A percentile compares a stretch with the other conserved stretches of the same genome.
These are phyloP conservation scores for Drosophila varians DNA, from an alignment of 1,140 invertebrate species.

Conservation along the genomic window DNA sequence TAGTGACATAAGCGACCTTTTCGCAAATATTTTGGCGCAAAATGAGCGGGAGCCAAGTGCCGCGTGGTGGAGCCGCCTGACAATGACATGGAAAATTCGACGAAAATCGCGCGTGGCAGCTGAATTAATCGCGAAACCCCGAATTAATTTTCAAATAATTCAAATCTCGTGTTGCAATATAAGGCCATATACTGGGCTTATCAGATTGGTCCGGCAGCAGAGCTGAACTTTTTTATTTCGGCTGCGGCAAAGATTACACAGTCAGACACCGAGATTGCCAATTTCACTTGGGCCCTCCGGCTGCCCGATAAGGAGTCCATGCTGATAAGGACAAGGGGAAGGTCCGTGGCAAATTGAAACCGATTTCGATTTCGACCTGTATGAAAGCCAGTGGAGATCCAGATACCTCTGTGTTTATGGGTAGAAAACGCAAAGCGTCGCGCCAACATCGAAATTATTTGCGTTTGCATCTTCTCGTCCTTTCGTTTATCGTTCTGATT, in stretches of 20 bases:
- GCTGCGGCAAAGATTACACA: slow-evolving; percentile 55
- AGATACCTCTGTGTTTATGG: slow-evolving; percentile 79
- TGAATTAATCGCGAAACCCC: slow-evolving; percentile 9
- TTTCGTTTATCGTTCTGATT: slow-evolving; percentile 81
- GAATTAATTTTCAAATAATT: slow-evolving; percentile 17
- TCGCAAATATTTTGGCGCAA: slow-evolving; percentile 68
- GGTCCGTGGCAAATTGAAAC: slow-evolving; percentile 41
- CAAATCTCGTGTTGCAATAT: slow-evolving; percentile 8
- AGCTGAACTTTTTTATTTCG: slow-evolving; percentile 40
- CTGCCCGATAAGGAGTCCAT: slow-evolving; percentile 62
- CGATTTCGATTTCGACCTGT: slow-evolving; percentile 35
- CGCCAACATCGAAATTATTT: slow-evolving; percentile 84
- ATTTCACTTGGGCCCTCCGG: slow-evolving; percentile 22
- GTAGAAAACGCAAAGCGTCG: slow-evolving; percentile 81
- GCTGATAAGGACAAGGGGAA: slow-evolving; percentile 54
- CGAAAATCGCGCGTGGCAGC: slow-evolving; percentile 71
- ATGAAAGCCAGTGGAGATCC: slow-evolving; percentile 36
- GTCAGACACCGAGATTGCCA: slow-evolving; percentile 50
- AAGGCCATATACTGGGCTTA: slow-evolving; percentile 37
- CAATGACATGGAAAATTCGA: slow-evolving; percentile 83
- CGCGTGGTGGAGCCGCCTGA: slow-evolving; percentile 48
- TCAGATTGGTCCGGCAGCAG: slow-evolving; percentile 41
- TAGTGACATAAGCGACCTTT: slow-evolving; percentile 44
- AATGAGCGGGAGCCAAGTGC: slow-evolving; percentile 50
- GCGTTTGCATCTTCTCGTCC: slow-evolving; percentile 82